Conservation (phyloP, 2,888 invertebrate species). For the Synanthedon vespiformis region DNA sequence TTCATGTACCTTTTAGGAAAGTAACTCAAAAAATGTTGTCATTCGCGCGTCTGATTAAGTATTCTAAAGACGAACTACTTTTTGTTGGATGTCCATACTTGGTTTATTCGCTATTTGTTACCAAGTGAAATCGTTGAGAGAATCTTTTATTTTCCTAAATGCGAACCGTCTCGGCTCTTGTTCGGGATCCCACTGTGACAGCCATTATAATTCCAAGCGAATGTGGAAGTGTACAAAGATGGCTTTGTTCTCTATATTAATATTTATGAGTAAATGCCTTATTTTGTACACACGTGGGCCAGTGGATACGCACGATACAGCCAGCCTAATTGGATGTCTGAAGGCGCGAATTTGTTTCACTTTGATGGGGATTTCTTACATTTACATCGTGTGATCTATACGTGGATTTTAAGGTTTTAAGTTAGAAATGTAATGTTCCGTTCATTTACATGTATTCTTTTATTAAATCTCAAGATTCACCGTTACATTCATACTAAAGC, state of each 20-base stretch:
- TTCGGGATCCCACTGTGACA: conserved; percentile 62
- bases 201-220: conserved; percentile 65
- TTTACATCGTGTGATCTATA: too few species aligned
- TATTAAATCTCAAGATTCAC: background rate
- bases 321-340: conserved; percentile 56
- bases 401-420: too few species aligned
- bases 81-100: conserved; percentile 46
- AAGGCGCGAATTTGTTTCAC: conserved; percentile 57
- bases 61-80: conserved; percentile 35
- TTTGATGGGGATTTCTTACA: conserved; percentile 32
- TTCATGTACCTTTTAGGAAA: conserved; percentile 17
- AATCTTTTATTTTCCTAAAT: conserved; percentile 60
- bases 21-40: conserved; percentile 23
- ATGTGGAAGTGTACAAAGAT: conserved; percentile 63
- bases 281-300: conserved; percentile 61
- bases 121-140: conserved; percentile 54
- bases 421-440: too few species aligned
- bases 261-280: conserved; percentile 64
- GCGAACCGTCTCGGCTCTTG: conserved; percentile 62
- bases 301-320: conserved; percentile 62
- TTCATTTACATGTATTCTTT: background rate
- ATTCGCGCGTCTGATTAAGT: conserved; percentile 25
- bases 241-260: conserved; percentile 60
- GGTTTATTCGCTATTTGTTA: conserved; percentile 52
- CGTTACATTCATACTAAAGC: conserved; percentile 35